phyloP scores from a whole-genome alignment of 2,888 invertebrate species.

The Rambutsinella grinnellia region DNA sequence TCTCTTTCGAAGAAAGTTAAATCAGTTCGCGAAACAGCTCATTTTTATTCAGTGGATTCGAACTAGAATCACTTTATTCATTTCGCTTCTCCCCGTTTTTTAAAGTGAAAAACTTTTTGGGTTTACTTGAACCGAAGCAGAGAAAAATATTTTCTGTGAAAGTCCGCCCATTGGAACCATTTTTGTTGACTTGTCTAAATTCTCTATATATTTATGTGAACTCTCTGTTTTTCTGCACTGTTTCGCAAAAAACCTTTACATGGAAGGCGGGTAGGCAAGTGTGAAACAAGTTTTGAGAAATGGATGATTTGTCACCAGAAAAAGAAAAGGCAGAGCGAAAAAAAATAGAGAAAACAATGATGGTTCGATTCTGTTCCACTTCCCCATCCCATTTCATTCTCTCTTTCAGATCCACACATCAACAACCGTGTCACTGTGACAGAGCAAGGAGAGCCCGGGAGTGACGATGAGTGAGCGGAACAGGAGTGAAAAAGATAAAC shows the following conservation, averaged over 20 bases:
- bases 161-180: no score
- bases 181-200: no score
- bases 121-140: no score
- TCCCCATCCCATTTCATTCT: constrained; percentile 16
- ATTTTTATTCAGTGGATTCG: no score
- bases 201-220: no score
- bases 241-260: not conserved
- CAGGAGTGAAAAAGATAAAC: not conserved
- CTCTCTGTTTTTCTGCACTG: not conserved
- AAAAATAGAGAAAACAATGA: not conserved
- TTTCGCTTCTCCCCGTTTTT: no score
- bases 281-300: constrained; percentile 39
- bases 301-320: constrained; percentile 45
- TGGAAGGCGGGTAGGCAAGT: not conserved
- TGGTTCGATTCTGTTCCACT: not conserved
- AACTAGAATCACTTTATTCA: no score
- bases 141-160: no score
- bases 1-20: no score
- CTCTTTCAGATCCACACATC: constrained; percentile 16
- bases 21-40: no score
- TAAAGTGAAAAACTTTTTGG: no score
- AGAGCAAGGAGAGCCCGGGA: not conserved
- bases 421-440: constrained; percentile 33
- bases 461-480: not conserved
- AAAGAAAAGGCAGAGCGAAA: not conserved